Percentiles rank a stretch among this genome's conserved stretches.
Evolutionary conservation across 1,140 invertebrate genomes (phyloP).

Genomic region (Panulirus ornatus): DNA sequence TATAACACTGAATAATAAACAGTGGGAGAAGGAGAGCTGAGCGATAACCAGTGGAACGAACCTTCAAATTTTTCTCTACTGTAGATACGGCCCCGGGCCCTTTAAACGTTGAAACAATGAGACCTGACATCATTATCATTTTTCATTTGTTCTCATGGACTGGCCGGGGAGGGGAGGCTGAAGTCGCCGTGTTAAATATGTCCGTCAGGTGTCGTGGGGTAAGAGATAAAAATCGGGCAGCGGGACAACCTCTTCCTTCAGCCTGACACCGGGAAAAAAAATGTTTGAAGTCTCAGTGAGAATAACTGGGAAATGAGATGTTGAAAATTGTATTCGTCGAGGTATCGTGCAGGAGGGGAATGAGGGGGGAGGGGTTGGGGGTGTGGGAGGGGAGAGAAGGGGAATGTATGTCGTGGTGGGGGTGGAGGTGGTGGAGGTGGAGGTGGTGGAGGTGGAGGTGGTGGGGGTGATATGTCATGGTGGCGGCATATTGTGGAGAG

Average conservation of each 20-base stretch:
- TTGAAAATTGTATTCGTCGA: constrained; percentile 5
- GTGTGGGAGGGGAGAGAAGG: not conserved
- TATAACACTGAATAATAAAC: not conserved
- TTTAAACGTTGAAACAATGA: constrained; percentile 62
- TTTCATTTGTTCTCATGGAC: constrained; percentile 59
- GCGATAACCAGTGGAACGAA: not conserved
- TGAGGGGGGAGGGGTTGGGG: not conserved
- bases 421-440: not conserved
- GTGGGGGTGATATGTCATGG: not conserved
- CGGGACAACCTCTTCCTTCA: not conserved
- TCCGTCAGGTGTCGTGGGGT: not conserved
- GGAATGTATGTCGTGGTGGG: not conserved
- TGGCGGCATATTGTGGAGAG: not conserved
- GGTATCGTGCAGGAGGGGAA: not conserved
- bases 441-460: not conserved
- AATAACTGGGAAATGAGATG: constrained; percentile 14
- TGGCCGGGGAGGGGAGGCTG: not conserved
- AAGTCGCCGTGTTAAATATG: not conserved
- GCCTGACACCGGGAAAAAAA: not conserved
- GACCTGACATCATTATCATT: constrained; percentile 62
- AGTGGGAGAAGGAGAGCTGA: not conserved
- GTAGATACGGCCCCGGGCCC: constrained; percentile 47
- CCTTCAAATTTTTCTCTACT: constrained; percentile 44
- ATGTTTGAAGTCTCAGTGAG: not conserved
- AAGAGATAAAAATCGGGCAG: not conserved